Evolutionary conservation across 1,140 invertebrate genomes (phyloP).

Genomic region (Lethrus apterus): DNA sequence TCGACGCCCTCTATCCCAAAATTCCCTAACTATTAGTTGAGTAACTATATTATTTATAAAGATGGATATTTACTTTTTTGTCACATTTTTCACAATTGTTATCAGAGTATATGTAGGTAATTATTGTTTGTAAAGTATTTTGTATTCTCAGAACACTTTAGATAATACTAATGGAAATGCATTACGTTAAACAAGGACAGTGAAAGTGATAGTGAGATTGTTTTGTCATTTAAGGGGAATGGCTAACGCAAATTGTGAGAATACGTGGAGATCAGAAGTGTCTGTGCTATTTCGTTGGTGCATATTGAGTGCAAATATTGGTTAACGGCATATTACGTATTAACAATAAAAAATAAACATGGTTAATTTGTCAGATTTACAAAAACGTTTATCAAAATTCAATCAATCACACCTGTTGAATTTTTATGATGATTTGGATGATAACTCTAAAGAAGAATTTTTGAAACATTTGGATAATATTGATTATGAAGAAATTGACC

Average conservation of each 20-base stretch:
- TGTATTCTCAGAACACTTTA: no score
- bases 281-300: constrained; percentile 5
- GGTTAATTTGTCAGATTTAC: background rate
- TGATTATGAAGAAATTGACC: constrained; percentile 58
- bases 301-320: constrained; percentile 2
- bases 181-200: constrained; percentile 12
- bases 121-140: no score
- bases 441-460: constrained; percentile 55
- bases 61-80: no score
- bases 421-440: constrained; percentile 70
- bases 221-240: constrained; percentile 11
- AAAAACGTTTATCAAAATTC: constrained; percentile 35
- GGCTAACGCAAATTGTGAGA: constrained; percentile 4
- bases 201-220: constrained; percentile 9
- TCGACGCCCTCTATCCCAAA: no score
- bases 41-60: no score
- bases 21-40: no score
- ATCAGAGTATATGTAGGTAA: no score
- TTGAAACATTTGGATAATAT: constrained; percentile 55
- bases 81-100: no score
- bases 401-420: constrained; percentile 78
- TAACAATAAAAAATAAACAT: background rate
- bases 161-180: no score
- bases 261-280: constrained; percentile 10
- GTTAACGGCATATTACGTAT: no score